Percentiles rank a stretch among this genome's conserved stretches.
These are phyloP conservation scores for Horisme vitalbata DNA, from an alignment of 2,888 invertebrate species.

Conservation along the genomic window DNA sequence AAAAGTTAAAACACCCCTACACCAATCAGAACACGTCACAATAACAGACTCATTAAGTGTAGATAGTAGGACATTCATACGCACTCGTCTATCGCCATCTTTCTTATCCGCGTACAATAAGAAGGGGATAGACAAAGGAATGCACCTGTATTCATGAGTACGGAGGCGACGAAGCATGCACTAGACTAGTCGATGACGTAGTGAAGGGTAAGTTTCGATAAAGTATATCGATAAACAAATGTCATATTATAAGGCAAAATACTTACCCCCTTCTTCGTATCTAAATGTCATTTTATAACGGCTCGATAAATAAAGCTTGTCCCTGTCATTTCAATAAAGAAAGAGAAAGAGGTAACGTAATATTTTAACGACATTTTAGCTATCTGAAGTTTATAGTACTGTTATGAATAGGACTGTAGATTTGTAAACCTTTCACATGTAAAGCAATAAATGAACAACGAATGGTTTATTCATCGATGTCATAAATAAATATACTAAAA, in stretches of 20 bases:
- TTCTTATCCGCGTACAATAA: conserved; percentile 43
- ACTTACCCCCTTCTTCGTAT: no score
- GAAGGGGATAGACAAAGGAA: conserved; percentile 61
- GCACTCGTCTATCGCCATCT: conserved; percentile 38
- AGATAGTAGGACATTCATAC: conserved; percentile 29
- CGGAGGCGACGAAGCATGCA: conserved; percentile 71
- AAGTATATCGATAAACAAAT: conserved; percentile 1
- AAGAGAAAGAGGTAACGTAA: no score
- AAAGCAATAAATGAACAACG: no score
- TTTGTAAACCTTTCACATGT: no score
- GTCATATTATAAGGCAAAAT: not conserved
- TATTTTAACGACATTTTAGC: no score
- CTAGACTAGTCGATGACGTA: conserved; percentile 77
- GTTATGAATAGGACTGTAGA: no score
- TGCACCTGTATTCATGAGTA: conserved; percentile 71
- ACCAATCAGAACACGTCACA: conserved; percentile 35
- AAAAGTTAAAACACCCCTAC: conserved; percentile 1
- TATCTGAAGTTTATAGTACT: no score
- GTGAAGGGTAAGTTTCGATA: conserved; percentile 37
- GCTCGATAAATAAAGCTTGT: no score
- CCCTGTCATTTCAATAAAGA: no score
- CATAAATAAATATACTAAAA: no score
- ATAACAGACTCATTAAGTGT: conserved; percentile 37
- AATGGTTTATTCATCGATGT: no score
- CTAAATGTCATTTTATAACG: no score